Base-by-base conservation (phyloP, 1,140 invertebrate genomes). In the Leptopilina clavipes region DNA sequence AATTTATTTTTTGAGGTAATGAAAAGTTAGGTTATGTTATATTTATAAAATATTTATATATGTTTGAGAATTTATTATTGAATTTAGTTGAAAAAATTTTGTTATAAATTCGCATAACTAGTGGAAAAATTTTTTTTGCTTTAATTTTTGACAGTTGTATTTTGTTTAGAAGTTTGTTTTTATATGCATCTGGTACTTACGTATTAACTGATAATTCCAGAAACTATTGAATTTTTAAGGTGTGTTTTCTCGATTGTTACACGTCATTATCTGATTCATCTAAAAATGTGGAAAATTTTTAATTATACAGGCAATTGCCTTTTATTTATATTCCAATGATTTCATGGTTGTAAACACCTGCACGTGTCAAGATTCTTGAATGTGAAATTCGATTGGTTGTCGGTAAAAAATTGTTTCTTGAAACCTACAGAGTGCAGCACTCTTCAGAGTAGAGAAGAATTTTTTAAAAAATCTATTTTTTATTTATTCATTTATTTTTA, bases 241-340 rank as follows among this genome's bases (percentile, higher is more conserved):
- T 19, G 7, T 22, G 54, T 59, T 59, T 59, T 22, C 18, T 22
- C 19, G 54, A 22, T 59, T 22, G 14, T 52, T 22, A 19, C n/a
- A 59, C 2, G 18, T 59, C 54, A 59, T 59, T 59, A 12, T 59
- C 54, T 59, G 54, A 59, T 59, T 59, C 54, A 59, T 52, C 54
- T 59, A 59, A 59, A n/a, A 59, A 25, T 11, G 3, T 22, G 54
- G 54, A 22, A 59, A 59, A 25, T 25, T 22, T 59, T 17, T 7
- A n/a, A 52, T 7, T 25, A 11, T 19, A 11, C 18, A 19, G 17
- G 8, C 10, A 22, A 56, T 56, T 22, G 17, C 54, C 9, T 59
- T n/a, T n/a, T 59, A 25, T 59, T 18, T 52, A 18, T 52, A 52
- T 52, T 52, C 17, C 48, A 52, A 52, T n/a, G 10, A 52, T 52